A percentile compares a stretch with the other conserved stretches of the same genome.
Conservation (phyloP, 2,888 invertebrate genomes). For the Mythimna impura region DNA sequence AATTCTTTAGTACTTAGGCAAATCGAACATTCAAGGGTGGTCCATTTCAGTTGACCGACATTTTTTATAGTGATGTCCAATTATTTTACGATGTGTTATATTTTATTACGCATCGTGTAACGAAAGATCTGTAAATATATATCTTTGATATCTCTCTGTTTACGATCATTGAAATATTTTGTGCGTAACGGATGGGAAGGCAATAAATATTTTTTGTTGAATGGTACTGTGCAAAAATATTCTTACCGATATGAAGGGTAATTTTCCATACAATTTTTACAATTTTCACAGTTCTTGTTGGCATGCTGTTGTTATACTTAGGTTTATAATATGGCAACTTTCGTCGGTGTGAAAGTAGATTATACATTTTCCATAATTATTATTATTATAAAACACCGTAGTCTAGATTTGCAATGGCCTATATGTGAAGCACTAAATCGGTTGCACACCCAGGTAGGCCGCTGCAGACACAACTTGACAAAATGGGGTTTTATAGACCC, state of each 20-base stretch:
- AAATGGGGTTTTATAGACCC: too few relatives aligned
- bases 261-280: not conserved
- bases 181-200: not conserved
- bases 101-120: constrained; percentile 60
- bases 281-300: not conserved
- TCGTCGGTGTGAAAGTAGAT: too few relatives aligned
- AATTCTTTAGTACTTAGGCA: constrained; percentile 1
- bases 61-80: constrained; percentile 60
- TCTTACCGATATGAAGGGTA: not conserved
- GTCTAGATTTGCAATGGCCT: too few relatives aligned
- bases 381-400: too few relatives aligned
- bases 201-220: constrained; percentile 20
- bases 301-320: not conserved
- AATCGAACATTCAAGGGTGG: constrained; percentile 23
- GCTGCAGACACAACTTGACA: too few relatives aligned
- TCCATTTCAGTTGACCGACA: constrained; percentile 52
- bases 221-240: not conserved
- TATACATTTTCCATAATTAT: too few relatives aligned
- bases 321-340: not conserved
- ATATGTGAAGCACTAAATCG: too few relatives aligned
- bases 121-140: constrained; percentile 46
- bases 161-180: constrained; percentile 42
- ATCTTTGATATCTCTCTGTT: constrained; percentile 47
- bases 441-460: too few relatives aligned
- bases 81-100: constrained; percentile 57